Conservation (phyloP, 2,888 invertebrate genomes). For the Lasius fuliginosus region DNA sequence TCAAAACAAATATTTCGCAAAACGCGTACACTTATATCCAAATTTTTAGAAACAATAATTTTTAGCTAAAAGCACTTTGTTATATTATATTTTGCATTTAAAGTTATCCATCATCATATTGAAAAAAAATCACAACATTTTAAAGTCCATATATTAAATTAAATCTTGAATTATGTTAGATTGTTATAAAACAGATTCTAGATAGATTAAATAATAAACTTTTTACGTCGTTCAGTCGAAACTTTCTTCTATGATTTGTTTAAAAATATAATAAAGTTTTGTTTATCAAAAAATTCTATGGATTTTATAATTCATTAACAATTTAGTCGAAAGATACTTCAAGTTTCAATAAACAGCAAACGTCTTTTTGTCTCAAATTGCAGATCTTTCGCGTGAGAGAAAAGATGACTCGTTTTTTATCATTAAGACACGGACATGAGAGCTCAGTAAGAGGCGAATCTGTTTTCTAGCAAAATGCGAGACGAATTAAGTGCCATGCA, state of each 20-base stretch:
- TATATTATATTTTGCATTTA: neutral
- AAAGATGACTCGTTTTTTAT: neutral
- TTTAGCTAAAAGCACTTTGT: neutral
- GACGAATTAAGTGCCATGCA: conserved; percentile 23
- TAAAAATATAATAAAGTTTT: neutral
- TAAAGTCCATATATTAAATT: neutral
- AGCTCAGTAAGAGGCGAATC: conserved; percentile 12
- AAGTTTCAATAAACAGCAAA: neutral
- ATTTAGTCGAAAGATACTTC: neutral
- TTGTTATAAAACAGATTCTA: neutral
- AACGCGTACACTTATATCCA: neutral
- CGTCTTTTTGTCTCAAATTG: neutral
- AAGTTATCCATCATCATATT: neutral
- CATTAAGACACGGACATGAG: conserved; percentile 1
- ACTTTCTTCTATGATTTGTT: neutral
- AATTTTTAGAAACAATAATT: conserved; percentile 15
- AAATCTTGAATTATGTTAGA: conserved; percentile 6
- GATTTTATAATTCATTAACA: neutral
- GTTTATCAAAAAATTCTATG: neutral
- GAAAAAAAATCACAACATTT: neutral
- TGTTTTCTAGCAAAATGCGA: conserved; percentile 12
- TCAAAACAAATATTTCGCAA: neutral
- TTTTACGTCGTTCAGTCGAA: neutral
- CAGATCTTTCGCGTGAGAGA: neutral
- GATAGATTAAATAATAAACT: neutral